These are phyloP conservation scores for Stegostoma tigrinum DNA, from an alignment of 2,113 vertebrate genomes.

Conservation along the genomic window DNA sequence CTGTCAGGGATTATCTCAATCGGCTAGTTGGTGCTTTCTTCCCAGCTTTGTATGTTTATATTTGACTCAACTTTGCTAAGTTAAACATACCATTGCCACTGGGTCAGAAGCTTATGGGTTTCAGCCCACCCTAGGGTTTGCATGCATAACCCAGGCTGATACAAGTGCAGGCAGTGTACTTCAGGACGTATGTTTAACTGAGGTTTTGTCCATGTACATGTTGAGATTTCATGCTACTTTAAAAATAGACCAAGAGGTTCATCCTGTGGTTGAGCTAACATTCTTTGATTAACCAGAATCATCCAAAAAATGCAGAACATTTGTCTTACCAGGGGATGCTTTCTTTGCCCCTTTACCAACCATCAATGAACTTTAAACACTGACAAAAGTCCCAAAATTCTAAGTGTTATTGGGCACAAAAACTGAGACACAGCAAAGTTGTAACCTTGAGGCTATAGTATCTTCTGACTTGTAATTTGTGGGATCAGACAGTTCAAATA, in stretches of 20 bases:
- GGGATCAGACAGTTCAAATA: background rate
- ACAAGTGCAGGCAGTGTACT: background rate
- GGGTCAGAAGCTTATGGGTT: background rate
- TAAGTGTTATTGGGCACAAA: too few relatives aligned
- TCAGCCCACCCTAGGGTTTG: background rate
- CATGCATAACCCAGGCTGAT: background rate
- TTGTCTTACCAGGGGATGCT: too few relatives aligned
- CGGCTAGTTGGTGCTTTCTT: too few relatives aligned
- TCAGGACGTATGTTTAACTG: background rate
- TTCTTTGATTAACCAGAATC: background rate
- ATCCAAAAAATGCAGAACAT: background rate
- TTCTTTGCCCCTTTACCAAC: too few relatives aligned
- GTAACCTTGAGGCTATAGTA: too few relatives aligned
- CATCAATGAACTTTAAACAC: too few relatives aligned
- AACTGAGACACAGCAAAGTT: too few relatives aligned
- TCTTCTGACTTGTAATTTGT: too few relatives aligned
- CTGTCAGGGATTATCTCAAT: too few relatives aligned
- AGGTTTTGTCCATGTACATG: background rate
- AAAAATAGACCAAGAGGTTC: background rate
- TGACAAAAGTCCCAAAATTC: too few relatives aligned
- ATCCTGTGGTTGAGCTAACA: background rate
- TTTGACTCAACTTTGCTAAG: background rate
- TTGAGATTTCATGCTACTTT: background rate
- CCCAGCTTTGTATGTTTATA: background rate
- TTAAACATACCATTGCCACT: background rate